Conservation (phyloP, 2,797 vertebrate species). For the Neosalanx taihuensis region DNA sequence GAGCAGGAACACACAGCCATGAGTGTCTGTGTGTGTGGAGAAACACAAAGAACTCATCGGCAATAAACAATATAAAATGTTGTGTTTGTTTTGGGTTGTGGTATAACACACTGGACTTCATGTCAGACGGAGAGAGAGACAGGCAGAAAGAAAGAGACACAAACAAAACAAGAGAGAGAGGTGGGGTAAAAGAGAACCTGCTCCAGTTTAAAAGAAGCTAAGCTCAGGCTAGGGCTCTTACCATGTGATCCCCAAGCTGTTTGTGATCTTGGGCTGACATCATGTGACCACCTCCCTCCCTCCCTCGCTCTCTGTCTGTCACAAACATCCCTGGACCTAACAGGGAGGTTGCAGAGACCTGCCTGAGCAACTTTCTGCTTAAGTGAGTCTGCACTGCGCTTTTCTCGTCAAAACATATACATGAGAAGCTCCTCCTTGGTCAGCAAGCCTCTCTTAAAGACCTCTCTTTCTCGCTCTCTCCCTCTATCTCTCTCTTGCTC, state of each 20-base stretch:
- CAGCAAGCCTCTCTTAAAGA: constrained; percentile 6
- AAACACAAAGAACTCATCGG: background rate
- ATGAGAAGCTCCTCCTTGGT: background rate
- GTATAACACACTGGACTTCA: background rate
- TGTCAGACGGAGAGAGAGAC: background rate
- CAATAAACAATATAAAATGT: background rate
- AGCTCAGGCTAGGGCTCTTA: background rate
- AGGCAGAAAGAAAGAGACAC: background rate
- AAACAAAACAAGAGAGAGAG: background rate
- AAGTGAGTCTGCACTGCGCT: background rate
- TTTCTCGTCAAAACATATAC: background rate
- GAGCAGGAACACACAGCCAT: no score
- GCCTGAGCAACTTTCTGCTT: background rate
- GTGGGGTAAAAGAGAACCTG: background rate
- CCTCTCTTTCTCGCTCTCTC: background rate
- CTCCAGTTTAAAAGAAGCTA: background rate
- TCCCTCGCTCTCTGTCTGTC: constrained; percentile 15
- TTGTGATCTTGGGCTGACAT: constrained; percentile 23
- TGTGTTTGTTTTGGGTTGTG: background rate
- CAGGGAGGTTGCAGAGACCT: background rate
- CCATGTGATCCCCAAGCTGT: constrained; percentile 16
- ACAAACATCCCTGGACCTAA: constrained; percentile 24
- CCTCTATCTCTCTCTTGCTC: background rate
- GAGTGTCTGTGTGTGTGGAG: no score
- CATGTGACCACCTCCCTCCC: constrained; percentile 18